Percentiles rank a stretch among this genome's conserved stretches.
phyloP scores from a whole-genome alignment of 2,113 vertebrate species.

The Python bivittatus region DNA sequence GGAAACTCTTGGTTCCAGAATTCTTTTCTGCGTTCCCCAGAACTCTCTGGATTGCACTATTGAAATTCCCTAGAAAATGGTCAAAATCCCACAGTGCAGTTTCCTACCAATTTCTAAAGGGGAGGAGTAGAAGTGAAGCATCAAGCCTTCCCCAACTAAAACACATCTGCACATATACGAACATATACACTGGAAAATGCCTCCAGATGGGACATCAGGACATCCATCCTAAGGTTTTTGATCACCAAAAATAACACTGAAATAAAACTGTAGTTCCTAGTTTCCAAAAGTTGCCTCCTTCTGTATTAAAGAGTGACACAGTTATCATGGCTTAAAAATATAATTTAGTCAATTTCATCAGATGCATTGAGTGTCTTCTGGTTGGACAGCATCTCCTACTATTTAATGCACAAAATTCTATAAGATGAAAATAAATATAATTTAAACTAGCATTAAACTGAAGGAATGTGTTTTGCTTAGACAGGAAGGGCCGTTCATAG shows the following conservation, averaged over 20 bases:
- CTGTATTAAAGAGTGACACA: too few relatives aligned
- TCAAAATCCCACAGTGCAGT: neutral
- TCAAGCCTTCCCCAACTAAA: neutral
- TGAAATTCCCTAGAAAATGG: neutral
- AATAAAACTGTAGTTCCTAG: neutral
- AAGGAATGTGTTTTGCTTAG: neutral
- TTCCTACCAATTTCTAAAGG: neutral
- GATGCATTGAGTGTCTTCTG: too few relatives aligned
- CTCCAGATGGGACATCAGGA: neutral
- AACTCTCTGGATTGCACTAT: too few relatives aligned
- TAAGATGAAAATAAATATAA: neutral
- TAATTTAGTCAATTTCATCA: too few relatives aligned
- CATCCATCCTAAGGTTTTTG: neutral
- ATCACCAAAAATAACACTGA: neutral
- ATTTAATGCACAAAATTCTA: neutral
- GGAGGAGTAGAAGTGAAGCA: neutral
- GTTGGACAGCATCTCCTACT: neutral
- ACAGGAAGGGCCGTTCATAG: constrained; percentile 33
- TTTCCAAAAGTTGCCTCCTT: neutral
- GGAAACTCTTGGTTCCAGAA: too few relatives aligned
- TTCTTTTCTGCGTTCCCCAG: too few relatives aligned
- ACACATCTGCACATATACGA: neutral
- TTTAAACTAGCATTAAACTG: neutral
- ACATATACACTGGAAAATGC: neutral
- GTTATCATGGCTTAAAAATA: too few relatives aligned